A percentile compares a stretch with the other conserved stretches of the same genome.
Evolutionary conservation across 2,113 vertebrate species (phyloP).

Genomic region (Nansenia antarctica): DNA sequence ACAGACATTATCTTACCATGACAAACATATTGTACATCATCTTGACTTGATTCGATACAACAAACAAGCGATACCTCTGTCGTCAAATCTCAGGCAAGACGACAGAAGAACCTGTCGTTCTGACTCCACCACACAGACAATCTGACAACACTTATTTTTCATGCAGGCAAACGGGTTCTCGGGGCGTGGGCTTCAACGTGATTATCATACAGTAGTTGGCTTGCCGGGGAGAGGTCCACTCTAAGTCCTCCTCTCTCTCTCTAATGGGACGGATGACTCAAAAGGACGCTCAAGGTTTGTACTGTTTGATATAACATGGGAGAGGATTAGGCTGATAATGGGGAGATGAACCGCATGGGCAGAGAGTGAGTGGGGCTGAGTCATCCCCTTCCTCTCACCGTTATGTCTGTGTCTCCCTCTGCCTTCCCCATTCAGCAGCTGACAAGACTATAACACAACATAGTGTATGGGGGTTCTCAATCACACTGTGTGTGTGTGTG

Average conservation of each 20-base stretch:
- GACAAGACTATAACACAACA: too few relatives aligned
- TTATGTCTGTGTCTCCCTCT: slow-evolving; percentile 60
- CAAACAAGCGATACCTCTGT: slow-evolving; percentile 20
- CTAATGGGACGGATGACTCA: neutral
- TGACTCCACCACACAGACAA: too few relatives aligned
- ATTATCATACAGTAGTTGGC: neutral
- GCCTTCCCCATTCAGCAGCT: slow-evolving; percentile 31
- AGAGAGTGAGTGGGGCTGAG: too few relatives aligned
- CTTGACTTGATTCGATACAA: slow-evolving; percentile 8
- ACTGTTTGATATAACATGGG: slow-evolving; percentile 42
- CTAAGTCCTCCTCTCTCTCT: too few relatives aligned
- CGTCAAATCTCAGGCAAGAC: slow-evolving; percentile 7
- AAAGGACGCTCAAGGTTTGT: slow-evolving; percentile 29
- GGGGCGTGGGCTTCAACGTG: slow-evolving; percentile 9
- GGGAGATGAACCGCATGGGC: slow-evolving; percentile 2
- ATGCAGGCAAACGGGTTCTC: neutral
- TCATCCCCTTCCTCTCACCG: slow-evolving; percentile 3
- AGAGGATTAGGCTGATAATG: slow-evolving; percentile 58
- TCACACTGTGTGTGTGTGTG: too few relatives aligned
- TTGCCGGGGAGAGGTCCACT: too few relatives aligned
- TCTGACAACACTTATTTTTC: too few relatives aligned
- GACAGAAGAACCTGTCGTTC: too few relatives aligned
- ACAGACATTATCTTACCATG: slow-evolving; percentile 34
- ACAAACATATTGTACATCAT: too few relatives aligned
- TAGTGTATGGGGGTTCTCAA: neutral